These are phyloP conservation scores for Aradus depressus DNA, from an alignment of 2,888 invertebrate species.

Conservation along the genomic window DNA sequence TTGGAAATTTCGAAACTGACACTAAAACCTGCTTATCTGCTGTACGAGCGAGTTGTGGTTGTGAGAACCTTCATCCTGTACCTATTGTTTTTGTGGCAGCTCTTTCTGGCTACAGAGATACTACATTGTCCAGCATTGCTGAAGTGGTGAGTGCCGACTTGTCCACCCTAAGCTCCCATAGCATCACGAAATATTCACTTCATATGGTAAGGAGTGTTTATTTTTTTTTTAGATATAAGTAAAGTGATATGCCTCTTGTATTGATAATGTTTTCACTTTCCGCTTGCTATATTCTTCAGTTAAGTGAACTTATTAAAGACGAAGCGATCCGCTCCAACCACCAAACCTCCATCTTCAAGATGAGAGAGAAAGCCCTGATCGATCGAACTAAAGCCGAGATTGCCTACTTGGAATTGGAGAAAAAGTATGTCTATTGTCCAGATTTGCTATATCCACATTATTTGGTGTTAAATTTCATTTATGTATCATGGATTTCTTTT, in stretches of 20 bases:
- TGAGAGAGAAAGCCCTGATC: constrained; percentile 52
- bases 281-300: constrained; percentile 31
- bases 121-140: not conserved
- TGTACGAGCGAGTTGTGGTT: no score
- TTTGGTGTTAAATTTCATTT: no score
- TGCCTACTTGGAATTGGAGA: constrained; percentile 54
- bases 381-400: constrained; percentile 55
- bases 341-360: constrained; percentile 51
- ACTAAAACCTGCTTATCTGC: no score
- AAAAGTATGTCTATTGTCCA: constrained; percentile 39
- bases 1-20: no score
- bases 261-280: not conserved
- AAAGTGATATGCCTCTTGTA: not conserved
- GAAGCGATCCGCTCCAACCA: constrained; percentile 55
- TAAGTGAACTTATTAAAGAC: constrained; percentile 53
- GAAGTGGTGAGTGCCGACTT: not conserved
- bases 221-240: not conserved
- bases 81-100: no score
- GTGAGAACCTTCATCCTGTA: no score
- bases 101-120: not conserved
- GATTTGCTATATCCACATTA: no score
- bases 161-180: not conserved
- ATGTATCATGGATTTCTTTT: no score
- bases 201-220: constrained; percentile 6
- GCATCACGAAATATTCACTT: constrained; percentile 7